These are phyloP conservation scores for Drosophila gunungcola DNA, from an alignment of 1,140 invertebrate species.

Conservation along the genomic window DNA sequence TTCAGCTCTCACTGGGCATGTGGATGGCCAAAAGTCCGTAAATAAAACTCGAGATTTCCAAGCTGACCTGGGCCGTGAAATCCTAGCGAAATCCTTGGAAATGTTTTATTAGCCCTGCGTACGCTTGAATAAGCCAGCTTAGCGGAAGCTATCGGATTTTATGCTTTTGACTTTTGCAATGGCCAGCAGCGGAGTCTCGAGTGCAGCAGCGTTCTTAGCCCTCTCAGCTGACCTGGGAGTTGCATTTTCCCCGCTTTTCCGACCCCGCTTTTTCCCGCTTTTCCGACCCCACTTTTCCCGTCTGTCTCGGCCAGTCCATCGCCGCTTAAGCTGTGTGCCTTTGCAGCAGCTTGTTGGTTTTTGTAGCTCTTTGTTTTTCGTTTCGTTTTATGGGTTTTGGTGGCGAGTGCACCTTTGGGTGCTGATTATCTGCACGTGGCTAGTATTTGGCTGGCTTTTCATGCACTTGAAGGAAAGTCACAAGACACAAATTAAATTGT, in stretches of 20 bases:
- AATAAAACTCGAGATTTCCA: conserved; percentile 53
- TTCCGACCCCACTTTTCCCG: conserved; percentile 9
- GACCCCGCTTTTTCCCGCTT: background rate
- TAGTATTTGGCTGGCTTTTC: conserved; percentile 33
- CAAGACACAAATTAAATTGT: no score
- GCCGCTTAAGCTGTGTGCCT: conserved; percentile 69
- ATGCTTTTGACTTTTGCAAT: conserved; percentile 81
- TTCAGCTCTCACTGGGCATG: conserved; percentile 19
- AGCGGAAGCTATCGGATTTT: conserved; percentile 84
- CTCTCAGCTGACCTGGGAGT: conserved; percentile 38
- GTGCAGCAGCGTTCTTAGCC: conserved; percentile 31
- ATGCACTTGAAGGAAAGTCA: conserved; percentile 3
- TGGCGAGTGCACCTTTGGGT: conserved; percentile 45
- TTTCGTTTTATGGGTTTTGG: conserved; percentile 36
- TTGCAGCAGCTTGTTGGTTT: conserved; percentile 53
- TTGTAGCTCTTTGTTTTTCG: conserved; percentile 27
- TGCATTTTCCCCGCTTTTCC: conserved; percentile 41
- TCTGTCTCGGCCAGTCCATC: conserved; percentile 54
- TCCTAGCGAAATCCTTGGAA: conserved; percentile 80
- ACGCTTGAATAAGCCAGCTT: conserved; percentile 83
- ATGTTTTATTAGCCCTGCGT: conserved; percentile 82
- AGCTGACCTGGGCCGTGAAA: conserved; percentile 57
- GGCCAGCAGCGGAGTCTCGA: conserved; percentile 43
- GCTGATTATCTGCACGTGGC: conserved; percentile 74
- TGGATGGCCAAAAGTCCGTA: conserved; percentile 46